These are phyloP conservation scores for Xestia rhomboidea DNA, from an alignment of 2,888 invertebrate species.

Conservation along the genomic window DNA sequence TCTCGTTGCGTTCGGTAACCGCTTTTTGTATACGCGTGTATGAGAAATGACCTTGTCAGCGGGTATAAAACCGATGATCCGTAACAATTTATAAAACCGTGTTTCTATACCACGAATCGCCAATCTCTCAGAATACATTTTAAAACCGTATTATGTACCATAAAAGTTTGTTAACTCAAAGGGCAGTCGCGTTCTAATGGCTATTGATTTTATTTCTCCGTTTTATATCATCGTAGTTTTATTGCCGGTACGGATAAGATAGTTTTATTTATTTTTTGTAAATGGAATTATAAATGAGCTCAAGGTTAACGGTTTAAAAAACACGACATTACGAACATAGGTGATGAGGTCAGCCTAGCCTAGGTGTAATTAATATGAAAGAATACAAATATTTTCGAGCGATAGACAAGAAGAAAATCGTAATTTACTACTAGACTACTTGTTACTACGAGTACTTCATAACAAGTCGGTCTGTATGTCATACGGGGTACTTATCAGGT, in stretches of 20 bases:
- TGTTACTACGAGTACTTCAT: too few species aligned
- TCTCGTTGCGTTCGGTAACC: slow-evolving; percentile 21
- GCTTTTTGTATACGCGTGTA: slow-evolving; percentile 40
- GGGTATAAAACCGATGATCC: slow-evolving; percentile 20
- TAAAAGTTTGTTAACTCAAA: slow-evolving; percentile 45
- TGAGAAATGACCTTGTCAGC: slow-evolving; percentile 42
- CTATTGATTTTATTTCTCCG: slow-evolving; percentile 62
- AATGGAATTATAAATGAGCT: slow-evolving; percentile 5
- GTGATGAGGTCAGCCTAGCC: neutral
- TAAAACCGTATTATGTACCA: slow-evolving; percentile 41
- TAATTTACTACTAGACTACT: neutral
- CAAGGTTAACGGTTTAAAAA: slow-evolving; percentile 5
- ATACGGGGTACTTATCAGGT: too few species aligned
- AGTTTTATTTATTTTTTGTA: slow-evolving; percentile 28
- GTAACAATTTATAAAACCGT: slow-evolving; percentile 25
- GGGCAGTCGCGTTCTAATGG: slow-evolving; percentile 67
- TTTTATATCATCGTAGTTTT: slow-evolving; percentile 48
- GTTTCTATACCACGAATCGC: slow-evolving; percentile 26
- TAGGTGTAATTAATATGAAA: neutral
- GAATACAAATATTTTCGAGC: neutral
- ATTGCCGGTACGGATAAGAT: slow-evolving; percentile 22
- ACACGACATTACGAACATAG: neutral
- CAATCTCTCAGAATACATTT: slow-evolving; percentile 38
- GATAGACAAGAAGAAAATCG: neutral
- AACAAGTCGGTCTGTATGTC: too few species aligned